Conservation (phyloP, 2,797 vertebrate genomes). For the Cossypha dichroa region DNA sequence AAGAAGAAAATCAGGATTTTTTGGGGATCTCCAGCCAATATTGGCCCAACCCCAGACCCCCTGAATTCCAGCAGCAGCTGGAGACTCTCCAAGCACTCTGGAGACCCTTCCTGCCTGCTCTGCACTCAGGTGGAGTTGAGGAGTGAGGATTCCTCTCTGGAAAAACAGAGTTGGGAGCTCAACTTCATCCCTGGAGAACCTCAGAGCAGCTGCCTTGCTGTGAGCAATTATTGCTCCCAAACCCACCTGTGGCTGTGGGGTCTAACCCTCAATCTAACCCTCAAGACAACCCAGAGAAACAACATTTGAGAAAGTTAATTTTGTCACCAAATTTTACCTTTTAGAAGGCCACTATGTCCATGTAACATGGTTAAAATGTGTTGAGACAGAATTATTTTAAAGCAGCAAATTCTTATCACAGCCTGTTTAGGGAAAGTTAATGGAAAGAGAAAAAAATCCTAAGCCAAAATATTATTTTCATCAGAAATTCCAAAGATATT, state of each 20-base stretch:
- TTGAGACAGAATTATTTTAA: neutral
- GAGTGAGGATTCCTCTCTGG: neutral
- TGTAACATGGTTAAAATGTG: too few relatives aligned
- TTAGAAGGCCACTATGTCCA: neutral
- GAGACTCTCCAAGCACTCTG: neutral
- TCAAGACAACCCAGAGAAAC: neutral
- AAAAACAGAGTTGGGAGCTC: neutral
- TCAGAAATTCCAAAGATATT: neutral
- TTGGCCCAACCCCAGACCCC: neutral
- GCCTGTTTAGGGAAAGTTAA: neutral
- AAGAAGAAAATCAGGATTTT: rapidly evolving
- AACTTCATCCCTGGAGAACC: neutral
- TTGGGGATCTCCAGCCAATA: rapidly evolving
- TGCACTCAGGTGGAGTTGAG: neutral
- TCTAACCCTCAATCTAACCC: neutral
- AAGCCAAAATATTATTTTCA: neutral
- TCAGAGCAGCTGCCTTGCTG: rapidly evolving
- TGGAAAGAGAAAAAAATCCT: neutral
- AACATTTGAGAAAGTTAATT: neutral
- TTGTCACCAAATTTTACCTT: neutral
- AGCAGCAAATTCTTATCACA: neutral
- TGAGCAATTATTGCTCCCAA: neutral
- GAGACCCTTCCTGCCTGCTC: neutral
- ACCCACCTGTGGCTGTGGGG: neutral
- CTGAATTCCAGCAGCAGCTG: neutral